Base-by-base conservation (phyloP, 2,113 vertebrate genomes). In the Gallinago paraguaiae region DNA sequence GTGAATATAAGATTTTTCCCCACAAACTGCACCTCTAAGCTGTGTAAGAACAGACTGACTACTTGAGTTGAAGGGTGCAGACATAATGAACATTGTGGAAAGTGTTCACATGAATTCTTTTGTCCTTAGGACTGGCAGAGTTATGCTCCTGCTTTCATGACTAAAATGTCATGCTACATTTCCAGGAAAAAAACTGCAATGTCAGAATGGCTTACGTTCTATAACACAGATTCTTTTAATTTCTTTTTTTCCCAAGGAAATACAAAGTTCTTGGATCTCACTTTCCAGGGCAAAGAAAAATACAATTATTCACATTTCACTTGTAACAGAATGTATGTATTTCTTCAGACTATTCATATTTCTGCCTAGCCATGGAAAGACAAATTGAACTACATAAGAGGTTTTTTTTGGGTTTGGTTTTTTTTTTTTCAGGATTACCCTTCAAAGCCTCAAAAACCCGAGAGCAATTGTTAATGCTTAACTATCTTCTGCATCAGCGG, bases 401-500 rank as follows among this genome's bases (percentile, higher is more conserved):
- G n/a, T n/a, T 39, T 25, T 22, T 63, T 48, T 24, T 13, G 27
- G 2, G 85, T 85, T 63, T 19, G 7, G 9, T 10, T 46, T 20
- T 46, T 46, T 46, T n/a, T 18, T 59, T 56, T 28, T 17, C 61
- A 79, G 27, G 30, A 86, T 91, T 82, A 70, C 35, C 33, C 48
- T 87, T 94, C 59, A 90, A 81, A 86, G 25, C 17, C n/a, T 90
- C 51, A 92, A 53, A 70, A 70, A 71, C 31, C 33, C 65, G n/a
- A 92, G 13, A 92, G 35, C 28, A 76, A 75, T 64, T 92, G 7
- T 57, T 82, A 76, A 71, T 82, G 70, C 27, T 78, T 82, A 75
- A 88, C 46, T 63, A 68, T 75, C 67, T 82, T 51, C 80, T 85
- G 54, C 72, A 95, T 81, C 94, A 90, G 91, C 79, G 87, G n/a